A percentile compares a stretch with the other conserved stretches of the same genome.
phyloP scores from a whole-genome alignment of 1,140 invertebrate species.

The Brachionus sp. region DNA sequence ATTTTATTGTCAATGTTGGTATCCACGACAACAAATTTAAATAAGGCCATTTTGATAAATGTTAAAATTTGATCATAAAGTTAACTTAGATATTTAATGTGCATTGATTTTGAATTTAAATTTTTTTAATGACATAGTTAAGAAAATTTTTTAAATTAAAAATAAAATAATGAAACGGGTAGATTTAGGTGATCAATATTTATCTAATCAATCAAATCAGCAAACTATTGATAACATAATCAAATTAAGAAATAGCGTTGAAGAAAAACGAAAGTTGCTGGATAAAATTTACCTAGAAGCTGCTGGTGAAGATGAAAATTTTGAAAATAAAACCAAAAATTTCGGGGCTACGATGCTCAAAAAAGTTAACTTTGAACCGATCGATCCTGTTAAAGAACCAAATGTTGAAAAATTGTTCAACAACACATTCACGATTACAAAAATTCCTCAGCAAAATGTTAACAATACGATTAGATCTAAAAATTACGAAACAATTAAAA shows the following conservation, averaged over 20 bases:
- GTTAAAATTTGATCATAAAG: neutral
- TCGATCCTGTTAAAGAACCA: neutral
- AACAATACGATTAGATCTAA: neutral
- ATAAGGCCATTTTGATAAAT: neutral
- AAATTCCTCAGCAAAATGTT: neutral
- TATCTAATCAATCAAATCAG: conserved; percentile 1
- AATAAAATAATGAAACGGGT: neutral
- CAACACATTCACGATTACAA: neutral
- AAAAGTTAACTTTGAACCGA: conserved; percentile 10
- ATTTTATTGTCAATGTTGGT: neutral
- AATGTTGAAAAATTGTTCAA: neutral
- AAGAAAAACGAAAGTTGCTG: neutral
- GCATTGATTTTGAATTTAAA: neutral
- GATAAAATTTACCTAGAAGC: conserved; percentile 10
- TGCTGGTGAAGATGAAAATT: neutral
- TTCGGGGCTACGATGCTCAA: neutral
- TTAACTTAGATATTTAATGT: neutral
- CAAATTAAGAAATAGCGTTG: conserved; percentile 14
- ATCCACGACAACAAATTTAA: neutral
- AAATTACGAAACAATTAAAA: neutral
- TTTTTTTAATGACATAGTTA: conserved; percentile 4
- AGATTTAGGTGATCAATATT: neutral
- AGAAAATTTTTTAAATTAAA: neutral
- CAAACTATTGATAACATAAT: conserved; percentile 34
- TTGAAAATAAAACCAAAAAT: neutral